Base-by-base conservation (phyloP, 2,888 invertebrate species). In the Xylota segnis region DNA sequence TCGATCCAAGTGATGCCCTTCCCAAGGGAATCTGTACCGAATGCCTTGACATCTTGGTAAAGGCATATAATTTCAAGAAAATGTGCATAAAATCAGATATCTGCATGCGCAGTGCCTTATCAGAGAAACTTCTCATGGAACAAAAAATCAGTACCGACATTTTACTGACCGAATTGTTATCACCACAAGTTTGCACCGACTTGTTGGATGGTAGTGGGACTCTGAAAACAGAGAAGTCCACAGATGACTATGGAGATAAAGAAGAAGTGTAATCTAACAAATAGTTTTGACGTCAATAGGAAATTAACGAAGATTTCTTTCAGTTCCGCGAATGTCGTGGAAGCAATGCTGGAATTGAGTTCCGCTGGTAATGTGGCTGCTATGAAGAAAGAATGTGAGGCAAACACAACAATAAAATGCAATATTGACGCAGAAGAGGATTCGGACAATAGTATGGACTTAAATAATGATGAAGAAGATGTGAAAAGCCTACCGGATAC, bases 1-100 rank as follows among this genome's bases (percentile, higher is more conserved):
- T 84, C 0, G 18, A 91, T 14, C 83, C 91, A 16, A 93, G 93
- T 47, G 95, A 95, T 91, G 94, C 94, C 45, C 90, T 95, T 71
- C 95, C 95, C 0, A 94, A 94, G 88, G 93, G 93, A 70, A 91
- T 95, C 59, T 95, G 95, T 88, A 88, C 91, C 83, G 91, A 92
- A 6, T 95, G 95, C 90, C 92, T 93, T 0, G 92, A 92, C 77
- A 91, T 92, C 70, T 91, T 94, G 14, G 91, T 94, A 72, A 90
- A 93, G 6, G 90, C 94, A 9, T 94, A 94, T 89, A 89, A 91
- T 52, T 94, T 94, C 88, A 93, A 93, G 88, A 89, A 91, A 75
- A 91, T 92, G 88, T 93, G 93, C 84, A 92, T 93, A 87, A 90
- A 91, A 61, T 92, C 93, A 3, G 93, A 94, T 88, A 89, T 87